phyloP scores from a whole-genome alignment of 2,888 invertebrate species.

The Chymomyza amoena region DNA sequence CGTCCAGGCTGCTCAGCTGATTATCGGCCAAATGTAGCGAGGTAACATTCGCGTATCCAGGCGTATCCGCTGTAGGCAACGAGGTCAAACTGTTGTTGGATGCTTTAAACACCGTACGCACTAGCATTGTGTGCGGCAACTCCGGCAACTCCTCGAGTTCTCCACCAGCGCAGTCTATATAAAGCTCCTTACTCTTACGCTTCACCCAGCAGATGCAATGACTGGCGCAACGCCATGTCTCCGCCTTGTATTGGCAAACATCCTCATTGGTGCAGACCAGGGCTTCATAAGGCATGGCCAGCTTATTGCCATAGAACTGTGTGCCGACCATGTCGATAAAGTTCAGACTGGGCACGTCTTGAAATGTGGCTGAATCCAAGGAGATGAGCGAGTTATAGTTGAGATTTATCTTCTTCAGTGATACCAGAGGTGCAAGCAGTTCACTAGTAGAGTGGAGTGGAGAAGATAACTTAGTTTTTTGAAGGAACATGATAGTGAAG shows the following conservation, averaged over 20 bases:
- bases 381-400: conserved; percentile 78
- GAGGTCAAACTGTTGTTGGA: conserved; percentile 75
- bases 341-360: conserved; percentile 79
- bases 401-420: conserved; percentile 80
- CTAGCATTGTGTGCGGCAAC: conserved; percentile 56
- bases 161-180: conserved; percentile 80
- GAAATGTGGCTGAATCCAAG: conserved; percentile 80
- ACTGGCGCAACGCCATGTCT: conserved; percentile 77
- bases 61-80: conserved; percentile 65
- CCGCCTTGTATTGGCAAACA: conserved; percentile 80
- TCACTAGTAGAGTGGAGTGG: conserved; percentile 68
- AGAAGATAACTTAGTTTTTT: conserved; percentile 19
- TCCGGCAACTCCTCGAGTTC: conserved; percentile 78
- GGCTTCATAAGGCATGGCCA: conserved; percentile 43
- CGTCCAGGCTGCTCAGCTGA: conserved; percentile 72
- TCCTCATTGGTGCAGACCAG: conserved; percentile 44
- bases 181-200: conserved; percentile 69
- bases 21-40: conserved; percentile 80
- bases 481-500: background rate
- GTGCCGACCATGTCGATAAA: conserved; percentile 80
- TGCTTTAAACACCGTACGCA: conserved; percentile 77
- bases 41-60: conserved; percentile 79
- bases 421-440: conserved; percentile 74
- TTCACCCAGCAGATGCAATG: conserved; percentile 80
- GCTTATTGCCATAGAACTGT: conserved; percentile 75